Percentiles rank a stretch among this genome's conserved stretches.
phyloP scores from a whole-genome alignment of 2,113 vertebrate species.

The Cottus gobio region DNA sequence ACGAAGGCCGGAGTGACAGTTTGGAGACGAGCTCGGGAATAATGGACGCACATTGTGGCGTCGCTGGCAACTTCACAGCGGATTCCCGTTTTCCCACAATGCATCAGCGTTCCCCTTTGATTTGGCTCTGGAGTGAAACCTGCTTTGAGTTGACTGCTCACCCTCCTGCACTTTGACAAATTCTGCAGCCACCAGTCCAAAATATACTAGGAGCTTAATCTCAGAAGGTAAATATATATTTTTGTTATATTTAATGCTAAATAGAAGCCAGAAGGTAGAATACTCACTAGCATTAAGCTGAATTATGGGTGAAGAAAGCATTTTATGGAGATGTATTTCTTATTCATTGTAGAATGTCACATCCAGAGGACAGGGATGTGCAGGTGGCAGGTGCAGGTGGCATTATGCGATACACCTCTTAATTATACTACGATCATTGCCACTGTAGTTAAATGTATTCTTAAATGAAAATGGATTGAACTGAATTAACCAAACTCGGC shows the following conservation, averaged over 20 bases:
- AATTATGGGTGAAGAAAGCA: background rate
- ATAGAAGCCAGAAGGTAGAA: background rate
- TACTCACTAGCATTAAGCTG: background rate
- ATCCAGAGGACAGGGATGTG: background rate
- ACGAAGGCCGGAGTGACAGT: conserved; percentile 67
- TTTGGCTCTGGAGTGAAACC: conserved; percentile 15
- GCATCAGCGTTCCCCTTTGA: conserved; percentile 35
- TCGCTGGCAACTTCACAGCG: conserved; percentile 59
- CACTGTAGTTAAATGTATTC: background rate
- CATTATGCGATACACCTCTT: background rate
- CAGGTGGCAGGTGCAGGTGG: background rate
- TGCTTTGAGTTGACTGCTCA: conserved; percentile 3
- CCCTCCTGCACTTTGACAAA: too few relatives aligned
- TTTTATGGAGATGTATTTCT: background rate
- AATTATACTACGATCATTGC: background rate
- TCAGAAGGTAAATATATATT: too few relatives aligned
- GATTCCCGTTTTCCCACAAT: conserved; percentile 41
- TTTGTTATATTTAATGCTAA: background rate
- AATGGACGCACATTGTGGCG: conserved; percentile 42
- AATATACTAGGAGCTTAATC: background rate
- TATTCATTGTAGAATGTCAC: background rate
- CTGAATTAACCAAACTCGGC: background rate
- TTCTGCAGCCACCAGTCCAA: background rate
- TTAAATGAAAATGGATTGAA: background rate
- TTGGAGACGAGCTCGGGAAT: conserved; percentile 52